Evolutionary conservation across 53 echinoderm and acorn worm species (phyloP).

Genomic region (Holothuria scabra): DNA sequence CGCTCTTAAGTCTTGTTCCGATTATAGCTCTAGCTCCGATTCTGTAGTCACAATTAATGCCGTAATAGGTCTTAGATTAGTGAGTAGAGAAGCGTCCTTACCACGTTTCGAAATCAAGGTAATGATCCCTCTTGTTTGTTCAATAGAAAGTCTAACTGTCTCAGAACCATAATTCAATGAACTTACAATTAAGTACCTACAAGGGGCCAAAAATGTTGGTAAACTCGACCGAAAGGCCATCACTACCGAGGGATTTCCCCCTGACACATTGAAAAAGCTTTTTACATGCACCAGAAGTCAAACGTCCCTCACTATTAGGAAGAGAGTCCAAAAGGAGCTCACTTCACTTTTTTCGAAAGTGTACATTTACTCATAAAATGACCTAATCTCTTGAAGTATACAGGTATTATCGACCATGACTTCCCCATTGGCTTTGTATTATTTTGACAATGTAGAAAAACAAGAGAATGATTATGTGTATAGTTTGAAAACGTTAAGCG

Average conservation of each 20-base stretch:
- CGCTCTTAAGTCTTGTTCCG: not conserved
- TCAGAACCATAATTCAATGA: no score
- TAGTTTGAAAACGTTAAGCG: no score
- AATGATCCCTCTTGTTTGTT: no score
- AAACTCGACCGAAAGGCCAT: no score
- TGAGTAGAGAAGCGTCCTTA: no score
- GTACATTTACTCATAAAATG: not conserved
- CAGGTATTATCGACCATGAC: no score
- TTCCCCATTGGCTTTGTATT: no score
- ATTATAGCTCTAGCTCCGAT: not conserved
- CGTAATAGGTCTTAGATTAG: not conserved
- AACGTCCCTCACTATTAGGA: not conserved
- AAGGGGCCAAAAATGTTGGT: not conserved
- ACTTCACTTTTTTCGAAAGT: not conserved
- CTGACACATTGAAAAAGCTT: not conserved
- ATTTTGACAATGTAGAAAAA: no score
- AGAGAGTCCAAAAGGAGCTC: not conserved
- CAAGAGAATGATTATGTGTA: no score
- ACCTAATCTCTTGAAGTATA: no score
- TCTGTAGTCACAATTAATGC: no score
- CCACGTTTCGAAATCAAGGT: no score
- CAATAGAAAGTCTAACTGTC: not conserved
- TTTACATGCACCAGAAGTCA: not conserved
- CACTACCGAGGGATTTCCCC: not conserved
- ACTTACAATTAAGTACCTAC: not conserved